phyloP scores from a whole-genome alignment of 2,797 vertebrate species.

The Streptopelia turtur region DNA sequence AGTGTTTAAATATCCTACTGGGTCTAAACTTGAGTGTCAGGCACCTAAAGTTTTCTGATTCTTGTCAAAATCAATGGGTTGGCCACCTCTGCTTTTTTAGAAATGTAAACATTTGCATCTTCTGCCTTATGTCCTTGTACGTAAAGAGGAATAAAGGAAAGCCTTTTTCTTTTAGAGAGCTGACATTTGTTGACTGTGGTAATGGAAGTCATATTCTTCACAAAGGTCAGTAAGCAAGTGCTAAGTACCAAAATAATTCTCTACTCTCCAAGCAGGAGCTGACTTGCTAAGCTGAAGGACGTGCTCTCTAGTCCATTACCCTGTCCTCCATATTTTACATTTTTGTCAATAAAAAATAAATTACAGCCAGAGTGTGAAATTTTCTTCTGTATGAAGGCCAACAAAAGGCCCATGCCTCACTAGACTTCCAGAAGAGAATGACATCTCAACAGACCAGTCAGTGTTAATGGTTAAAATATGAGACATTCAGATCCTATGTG shows the following conservation, averaged over 20 bases:
- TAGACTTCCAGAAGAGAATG: background rate
- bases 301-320: background rate
- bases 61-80: background rate
- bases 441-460: background rate
- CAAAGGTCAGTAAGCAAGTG: background rate
- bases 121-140: rapidly evolving
- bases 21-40: background rate
- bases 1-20: background rate
- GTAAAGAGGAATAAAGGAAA: background rate
- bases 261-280: background rate
- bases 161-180: background rate
- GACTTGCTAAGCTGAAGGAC: conserved; percentile 20
- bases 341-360: conserved; percentile 56
- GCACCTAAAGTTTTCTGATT: background rate
- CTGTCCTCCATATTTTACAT: conserved; percentile 32
- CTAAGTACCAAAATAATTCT: background rate
- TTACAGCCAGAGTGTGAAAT: conserved; percentile 7
- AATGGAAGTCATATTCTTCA: background rate
- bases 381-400: background rate
- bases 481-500: conserved; percentile 42
- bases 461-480: conserved; percentile 10
- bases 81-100: background rate
- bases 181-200: background rate
- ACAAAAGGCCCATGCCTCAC: conserved; percentile 46
- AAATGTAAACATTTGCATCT: background rate